A percentile compares a stretch with the other conserved stretches of the same genome.
Evolutionary conservation across 1,140 invertebrate species (phyloP).

Genomic region (Glomeris maerens): DNA sequence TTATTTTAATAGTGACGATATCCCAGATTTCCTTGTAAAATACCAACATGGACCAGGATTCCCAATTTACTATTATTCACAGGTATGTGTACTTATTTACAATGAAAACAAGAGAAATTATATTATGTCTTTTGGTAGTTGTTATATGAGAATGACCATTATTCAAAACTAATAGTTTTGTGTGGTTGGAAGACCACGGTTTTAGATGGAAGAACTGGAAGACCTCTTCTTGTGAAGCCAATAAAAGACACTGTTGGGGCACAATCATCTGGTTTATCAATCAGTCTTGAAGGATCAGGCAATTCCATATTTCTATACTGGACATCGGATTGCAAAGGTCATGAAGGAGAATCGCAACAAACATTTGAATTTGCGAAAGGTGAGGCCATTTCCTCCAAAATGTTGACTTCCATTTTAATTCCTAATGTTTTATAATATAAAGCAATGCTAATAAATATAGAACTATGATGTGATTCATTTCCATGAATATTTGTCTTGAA

Average conservation of each 20-base stretch:
- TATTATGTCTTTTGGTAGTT: too few relatives aligned
- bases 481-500: too few relatives aligned
- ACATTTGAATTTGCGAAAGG: slow-evolving; percentile 32
- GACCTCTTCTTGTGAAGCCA: slow-evolving; percentile 42
- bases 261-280: slow-evolving; percentile 47
- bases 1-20: slow-evolving; percentile 61
- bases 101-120: neutral
- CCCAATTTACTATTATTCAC: slow-evolving; percentile 58
- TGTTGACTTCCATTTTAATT: neutral
- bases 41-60: slow-evolving; percentile 58
- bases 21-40: slow-evolving; percentile 70
- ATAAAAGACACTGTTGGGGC: slow-evolving; percentile 50
- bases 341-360: slow-evolving; percentile 31
- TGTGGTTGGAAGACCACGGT: slow-evolving; percentile 39
- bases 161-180: too few relatives aligned
- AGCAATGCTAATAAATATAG: neutral
- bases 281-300: slow-evolving; percentile 46
- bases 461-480: too few relatives aligned
- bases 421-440: slow-evolving; percentile 23
- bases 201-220: slow-evolving; percentile 50
- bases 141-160: too few relatives aligned
- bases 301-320: slow-evolving; percentile 62
- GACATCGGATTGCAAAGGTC: slow-evolving; percentile 46
- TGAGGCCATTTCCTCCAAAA: slow-evolving; percentile 18
- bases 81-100: slow-evolving; percentile 31